Evolutionary conservation across 2,797 vertebrate genomes (phyloP).

Genomic region (Okamejei kenojei): DNA sequence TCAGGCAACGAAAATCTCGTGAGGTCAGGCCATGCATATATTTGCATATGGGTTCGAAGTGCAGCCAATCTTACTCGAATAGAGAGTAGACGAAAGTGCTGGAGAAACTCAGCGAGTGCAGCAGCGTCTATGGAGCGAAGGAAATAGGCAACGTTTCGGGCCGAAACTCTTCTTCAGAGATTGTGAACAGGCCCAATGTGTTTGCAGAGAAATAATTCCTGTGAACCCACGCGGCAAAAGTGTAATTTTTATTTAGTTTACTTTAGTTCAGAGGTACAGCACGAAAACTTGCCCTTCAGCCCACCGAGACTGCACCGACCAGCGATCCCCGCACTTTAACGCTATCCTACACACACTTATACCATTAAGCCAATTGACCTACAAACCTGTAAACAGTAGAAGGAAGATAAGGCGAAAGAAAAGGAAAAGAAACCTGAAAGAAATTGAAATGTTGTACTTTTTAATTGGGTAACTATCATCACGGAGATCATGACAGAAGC

Average conservation of each 20-base stretch:
- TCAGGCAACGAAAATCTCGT: not conserved
- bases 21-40: not conserved
- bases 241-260: too few species aligned
- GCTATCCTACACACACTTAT: too few species aligned
- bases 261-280: too few species aligned
- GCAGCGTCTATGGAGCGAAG: too few species aligned
- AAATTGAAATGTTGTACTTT: not conserved
- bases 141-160: too few species aligned
- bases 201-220: not conserved
- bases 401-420: not conserved
- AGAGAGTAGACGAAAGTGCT: too few species aligned
- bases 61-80: too few species aligned
- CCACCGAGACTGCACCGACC: not conserved
- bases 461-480: not conserved
- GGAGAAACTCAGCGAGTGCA: too few species aligned
- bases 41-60: not conserved
- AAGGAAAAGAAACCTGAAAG: not conserved
- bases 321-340: not conserved
- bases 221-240: not conserved
- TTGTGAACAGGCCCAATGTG: not conserved
- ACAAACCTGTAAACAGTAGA: not conserved
- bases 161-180: too few species aligned
- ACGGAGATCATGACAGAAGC: too few species aligned
- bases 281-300: too few species aligned
- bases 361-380: too few species aligned